A percentile compares a stretch with the other conserved stretches of the same genome.
These are phyloP conservation scores for Graphium colonna DNA, from an alignment of 2,888 invertebrate genomes.

Conservation along the genomic window DNA sequence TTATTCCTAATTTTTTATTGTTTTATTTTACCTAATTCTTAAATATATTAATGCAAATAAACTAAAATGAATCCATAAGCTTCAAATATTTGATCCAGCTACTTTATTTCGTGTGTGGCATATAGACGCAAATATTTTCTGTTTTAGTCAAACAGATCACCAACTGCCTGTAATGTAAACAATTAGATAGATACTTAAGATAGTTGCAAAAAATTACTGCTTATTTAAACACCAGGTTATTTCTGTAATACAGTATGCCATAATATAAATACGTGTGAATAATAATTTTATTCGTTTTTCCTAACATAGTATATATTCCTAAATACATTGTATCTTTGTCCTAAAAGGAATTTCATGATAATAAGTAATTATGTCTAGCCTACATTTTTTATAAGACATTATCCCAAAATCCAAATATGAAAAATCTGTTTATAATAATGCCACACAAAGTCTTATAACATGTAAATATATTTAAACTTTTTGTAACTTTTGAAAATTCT, in stretches of 20 bases:
- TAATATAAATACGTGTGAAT: not conserved
- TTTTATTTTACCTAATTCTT: constrained; percentile 28
- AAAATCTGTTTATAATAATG: not conserved
- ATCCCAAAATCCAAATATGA: too few relatives aligned
- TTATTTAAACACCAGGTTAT: not conserved
- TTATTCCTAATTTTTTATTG: constrained; percentile 3
- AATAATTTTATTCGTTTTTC: too few relatives aligned
- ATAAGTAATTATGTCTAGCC: too few relatives aligned
- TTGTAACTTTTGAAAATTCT: not conserved
- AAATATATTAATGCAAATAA: constrained; percentile 18
- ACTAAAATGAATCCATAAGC: constrained; percentile 18
- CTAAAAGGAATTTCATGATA: too few relatives aligned
- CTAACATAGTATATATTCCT: too few relatives aligned
- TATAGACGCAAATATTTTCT: constrained; percentile 59
- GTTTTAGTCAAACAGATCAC: constrained; percentile 71
- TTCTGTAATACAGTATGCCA: constrained; percentile 6
- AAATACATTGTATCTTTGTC: too few relatives aligned
- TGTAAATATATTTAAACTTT: not conserved
- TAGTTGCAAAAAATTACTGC: constrained; percentile 1
- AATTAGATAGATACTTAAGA: constrained; percentile 48
- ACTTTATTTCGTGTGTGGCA: constrained; percentile 54
- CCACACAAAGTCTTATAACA: not conserved
- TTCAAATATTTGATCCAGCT: constrained; percentile 59
- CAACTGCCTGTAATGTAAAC: constrained; percentile 78
- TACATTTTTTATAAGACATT: too few relatives aligned